Evolutionary conservation across 2,797 vertebrate species (phyloP).

Genomic region (Spinus olivaceus): DNA sequence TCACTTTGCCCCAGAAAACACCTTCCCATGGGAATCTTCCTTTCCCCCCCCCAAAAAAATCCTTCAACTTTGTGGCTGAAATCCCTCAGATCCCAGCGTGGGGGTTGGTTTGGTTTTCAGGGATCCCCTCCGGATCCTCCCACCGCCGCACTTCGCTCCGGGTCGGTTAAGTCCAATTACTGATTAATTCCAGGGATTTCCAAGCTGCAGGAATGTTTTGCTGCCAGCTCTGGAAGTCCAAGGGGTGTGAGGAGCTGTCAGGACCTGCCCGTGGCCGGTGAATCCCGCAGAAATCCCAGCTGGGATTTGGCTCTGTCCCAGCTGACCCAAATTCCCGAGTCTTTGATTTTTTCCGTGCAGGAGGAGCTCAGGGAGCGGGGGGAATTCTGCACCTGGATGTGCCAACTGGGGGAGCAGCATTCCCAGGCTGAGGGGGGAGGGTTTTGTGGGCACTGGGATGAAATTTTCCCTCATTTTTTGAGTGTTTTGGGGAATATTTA

Average conservation of each 20-base stretch:
- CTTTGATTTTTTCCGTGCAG: neutral
- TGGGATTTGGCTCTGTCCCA: neutral
- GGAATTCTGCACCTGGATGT: neutral
- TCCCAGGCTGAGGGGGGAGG: neutral
- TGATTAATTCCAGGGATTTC: neutral
- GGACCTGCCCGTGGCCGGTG: rapidly evolving
- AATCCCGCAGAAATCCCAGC: neutral
- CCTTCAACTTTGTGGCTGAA: neutral
- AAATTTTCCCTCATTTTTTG: neutral
- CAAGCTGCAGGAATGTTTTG: neutral
- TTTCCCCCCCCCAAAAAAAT: rapidly evolving
- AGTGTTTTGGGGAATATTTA: rapidly evolving
- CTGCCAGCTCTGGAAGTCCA: neutral
- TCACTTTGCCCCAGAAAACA: neutral
- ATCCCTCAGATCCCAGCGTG: rapidly evolving
- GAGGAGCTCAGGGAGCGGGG: neutral
- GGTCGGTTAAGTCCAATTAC: neutral
- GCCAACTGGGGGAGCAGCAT: rapidly evolving
- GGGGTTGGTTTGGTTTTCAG: too few relatives aligned
- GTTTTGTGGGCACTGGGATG: neutral
- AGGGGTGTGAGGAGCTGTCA: neutral
- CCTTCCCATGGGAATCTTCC: neutral
- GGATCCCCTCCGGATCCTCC: neutral
- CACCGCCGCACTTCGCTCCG: rapidly evolving
- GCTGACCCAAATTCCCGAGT: neutral